phyloP scores from a whole-genome alignment of 2,113 vertebrate genomes.

The Chelonoidis abingdonii region DNA sequence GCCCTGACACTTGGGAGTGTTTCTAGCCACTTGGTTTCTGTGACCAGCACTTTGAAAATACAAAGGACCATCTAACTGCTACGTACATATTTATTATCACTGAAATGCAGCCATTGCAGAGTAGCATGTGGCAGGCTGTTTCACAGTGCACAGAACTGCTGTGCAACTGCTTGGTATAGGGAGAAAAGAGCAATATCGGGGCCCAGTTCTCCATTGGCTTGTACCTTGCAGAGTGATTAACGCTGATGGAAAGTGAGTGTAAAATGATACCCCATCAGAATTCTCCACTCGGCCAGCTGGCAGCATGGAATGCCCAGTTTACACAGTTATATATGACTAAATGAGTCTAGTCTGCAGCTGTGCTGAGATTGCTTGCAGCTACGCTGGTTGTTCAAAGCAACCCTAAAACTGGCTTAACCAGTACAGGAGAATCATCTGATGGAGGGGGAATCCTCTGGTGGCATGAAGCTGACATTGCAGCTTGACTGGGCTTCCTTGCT shows the following conservation, averaged over 20 bases:
- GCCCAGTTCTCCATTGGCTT: not conserved
- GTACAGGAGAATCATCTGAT: not conserved
- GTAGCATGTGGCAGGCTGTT: not conserved
- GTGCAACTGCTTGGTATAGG: not conserved
- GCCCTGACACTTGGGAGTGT: not conserved
- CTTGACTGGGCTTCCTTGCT: not conserved
- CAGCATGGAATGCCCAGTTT: accelerated
- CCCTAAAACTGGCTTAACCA: accelerated
- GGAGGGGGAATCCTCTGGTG: not conserved
- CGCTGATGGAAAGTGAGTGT: not conserved
- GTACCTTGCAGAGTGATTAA: not conserved
- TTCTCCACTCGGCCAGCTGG: not conserved
- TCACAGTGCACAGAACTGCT: not conserved
- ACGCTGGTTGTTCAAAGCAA: accelerated
- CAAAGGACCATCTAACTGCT: slow-evolving; percentile 7
- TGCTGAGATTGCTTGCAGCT: not conserved
- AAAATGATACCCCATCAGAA: not conserved
- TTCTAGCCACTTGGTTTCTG: not conserved
- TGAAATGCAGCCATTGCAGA: not conserved
- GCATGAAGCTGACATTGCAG: not conserved
- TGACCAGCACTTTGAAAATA: not conserved
- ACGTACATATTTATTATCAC: not conserved
- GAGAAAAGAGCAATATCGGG: accelerated
- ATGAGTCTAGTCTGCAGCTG: not conserved
- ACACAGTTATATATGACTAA: no score